Evolutionary conservation across 2,113 vertebrate species (phyloP), one percentile per base, ranked within the genome.

Genomic region (Muntiacus muntjak): DNA sequence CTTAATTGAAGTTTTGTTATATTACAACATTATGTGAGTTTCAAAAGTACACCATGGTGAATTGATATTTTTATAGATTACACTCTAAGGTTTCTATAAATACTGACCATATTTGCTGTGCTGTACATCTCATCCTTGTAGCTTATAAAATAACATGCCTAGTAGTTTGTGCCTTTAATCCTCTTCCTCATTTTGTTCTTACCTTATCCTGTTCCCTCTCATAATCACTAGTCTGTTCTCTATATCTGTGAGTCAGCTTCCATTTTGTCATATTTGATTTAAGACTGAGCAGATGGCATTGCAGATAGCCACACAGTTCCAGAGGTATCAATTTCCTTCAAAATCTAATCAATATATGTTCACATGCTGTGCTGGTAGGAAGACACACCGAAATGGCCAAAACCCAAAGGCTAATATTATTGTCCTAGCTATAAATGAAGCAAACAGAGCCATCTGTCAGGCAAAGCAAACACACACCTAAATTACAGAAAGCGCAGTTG

Each of bases 341-440:
- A 99, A 99, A 99, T 99, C 98, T 98, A 99, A 99, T 99, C 99
- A 99, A 99, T 99, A 99, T 99, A 99, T 99, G 98, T 99, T 99
- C 99, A 99, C 99, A 99, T 99, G 99, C 98, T 99, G 98, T 98
- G 98, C 99, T 99, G 99, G 99, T 99, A 99, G 99, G 98, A 98
- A 98, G 98, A 98, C 98, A 98, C 98, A 97, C 99, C 99, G 99
- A 99, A 98, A 99, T 99, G 99, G 99, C 99, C 98, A 97, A 98
- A 99, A 99, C 99, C 99, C 99, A 99, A 99, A 99, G 99, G 99
- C 99, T 99, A 99, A 99, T 99, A 99, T 99, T 99, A 99, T 99
- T 99, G 99, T 99, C 99, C 99, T 99, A 99, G 99, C 99, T 99
- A 99, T 99, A 99, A 99, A 99, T 99, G 99, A 99, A 99, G 99